A percentile compares a stretch with the other conserved stretches of the same genome.
phyloP scores from a whole-genome alignment of 2,888 invertebrate genomes.

The Hoplodrina ambigua region DNA sequence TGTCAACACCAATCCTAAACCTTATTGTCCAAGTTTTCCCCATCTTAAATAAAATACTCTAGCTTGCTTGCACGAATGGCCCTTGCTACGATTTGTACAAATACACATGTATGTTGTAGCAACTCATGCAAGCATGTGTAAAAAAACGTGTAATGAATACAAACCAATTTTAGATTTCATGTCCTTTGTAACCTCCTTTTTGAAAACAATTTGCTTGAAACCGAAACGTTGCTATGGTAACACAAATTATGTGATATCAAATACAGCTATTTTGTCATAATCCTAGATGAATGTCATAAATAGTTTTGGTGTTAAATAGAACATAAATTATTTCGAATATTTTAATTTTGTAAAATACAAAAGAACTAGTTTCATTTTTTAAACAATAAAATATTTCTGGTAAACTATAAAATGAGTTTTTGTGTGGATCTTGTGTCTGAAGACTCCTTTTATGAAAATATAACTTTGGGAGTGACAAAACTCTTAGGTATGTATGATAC shows the following conservation, averaged over 20 bases:
- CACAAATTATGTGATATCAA: neutral
- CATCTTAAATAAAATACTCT: too few relatives aligned
- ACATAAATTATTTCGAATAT: slow-evolving; percentile 5
- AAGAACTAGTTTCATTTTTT: neutral
- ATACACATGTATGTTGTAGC: too few relatives aligned
- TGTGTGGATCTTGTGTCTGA: slow-evolving; percentile 93
- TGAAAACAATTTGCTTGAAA: neutral
- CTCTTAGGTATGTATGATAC: slow-evolving; percentile 85
- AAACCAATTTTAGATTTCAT: too few relatives aligned
- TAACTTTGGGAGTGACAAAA: slow-evolving; percentile 92
- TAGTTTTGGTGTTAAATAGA: slow-evolving; percentile 9
- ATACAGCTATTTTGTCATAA: neutral
- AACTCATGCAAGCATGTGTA: too few relatives aligned
- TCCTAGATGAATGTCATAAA: neutral
- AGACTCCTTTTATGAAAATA: slow-evolving; percentile 94
- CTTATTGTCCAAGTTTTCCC: too few relatives aligned
- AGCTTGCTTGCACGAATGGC: too few relatives aligned
- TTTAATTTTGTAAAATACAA: slow-evolving; percentile 11
- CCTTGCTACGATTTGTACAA: too few relatives aligned
- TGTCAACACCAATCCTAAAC: too few relatives aligned
- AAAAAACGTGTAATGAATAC: too few relatives aligned
- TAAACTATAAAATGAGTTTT: slow-evolving; percentile 87
- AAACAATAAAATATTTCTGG: neutral
- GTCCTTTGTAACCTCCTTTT: too few relatives aligned
- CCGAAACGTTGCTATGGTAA: slow-evolving; percentile 32